Conservation (phyloP, 2,113 vertebrate species). For the Chamaetylas fuelleborni region DNA sequence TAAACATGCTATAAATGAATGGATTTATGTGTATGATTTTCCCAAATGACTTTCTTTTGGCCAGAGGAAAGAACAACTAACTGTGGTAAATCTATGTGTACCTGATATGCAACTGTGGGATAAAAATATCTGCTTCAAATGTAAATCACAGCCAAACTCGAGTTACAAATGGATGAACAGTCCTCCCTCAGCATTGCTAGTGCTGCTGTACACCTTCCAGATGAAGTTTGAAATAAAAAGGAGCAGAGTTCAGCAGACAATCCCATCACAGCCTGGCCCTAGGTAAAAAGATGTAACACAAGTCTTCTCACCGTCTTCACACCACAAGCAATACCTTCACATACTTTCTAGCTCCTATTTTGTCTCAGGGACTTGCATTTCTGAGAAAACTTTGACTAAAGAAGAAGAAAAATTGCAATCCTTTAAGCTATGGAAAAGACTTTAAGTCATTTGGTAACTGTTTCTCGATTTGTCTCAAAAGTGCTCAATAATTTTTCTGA, state of each 20-base stretch:
- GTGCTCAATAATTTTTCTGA: background rate
- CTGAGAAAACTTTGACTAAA: background rate
- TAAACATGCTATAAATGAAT: background rate
- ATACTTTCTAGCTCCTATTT: background rate
- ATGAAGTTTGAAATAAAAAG: background rate
- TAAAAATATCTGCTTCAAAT: background rate
- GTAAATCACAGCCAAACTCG: background rate
- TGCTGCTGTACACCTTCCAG: conserved; percentile 1
- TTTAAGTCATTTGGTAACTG: background rate
- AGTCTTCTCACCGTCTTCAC: background rate
- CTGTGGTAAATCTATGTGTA: background rate
- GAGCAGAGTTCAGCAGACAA: background rate
- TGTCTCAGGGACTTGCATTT: background rate
- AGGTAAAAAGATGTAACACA: background rate
- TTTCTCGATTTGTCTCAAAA: background rate
- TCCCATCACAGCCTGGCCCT: background rate
- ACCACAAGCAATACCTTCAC: background rate
- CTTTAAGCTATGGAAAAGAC: background rate
- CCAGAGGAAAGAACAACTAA: background rate
- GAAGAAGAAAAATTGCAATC: background rate
- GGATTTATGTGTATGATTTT: conserved; percentile 12
- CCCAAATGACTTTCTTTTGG: background rate
- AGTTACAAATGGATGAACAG: background rate
- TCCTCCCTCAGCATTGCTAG: background rate
- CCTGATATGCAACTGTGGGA: background rate